A percentile compares a stretch with the other conserved stretches of the same genome.
phyloP scores from a whole-genome alignment of 2,113 vertebrate species.

The Melanostigma gelatinosum region DNA sequence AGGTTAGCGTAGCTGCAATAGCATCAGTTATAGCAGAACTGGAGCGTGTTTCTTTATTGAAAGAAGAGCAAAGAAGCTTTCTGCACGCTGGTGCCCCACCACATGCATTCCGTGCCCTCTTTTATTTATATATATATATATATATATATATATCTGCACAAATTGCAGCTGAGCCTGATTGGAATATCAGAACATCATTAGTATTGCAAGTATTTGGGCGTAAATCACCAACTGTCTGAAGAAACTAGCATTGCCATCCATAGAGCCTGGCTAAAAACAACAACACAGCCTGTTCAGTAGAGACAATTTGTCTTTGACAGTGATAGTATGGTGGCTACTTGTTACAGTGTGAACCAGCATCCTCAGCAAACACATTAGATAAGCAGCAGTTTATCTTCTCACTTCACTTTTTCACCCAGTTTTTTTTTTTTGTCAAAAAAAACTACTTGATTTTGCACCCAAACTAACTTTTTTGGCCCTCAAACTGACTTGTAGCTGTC shows the following conservation, averaged over 20 bases:
- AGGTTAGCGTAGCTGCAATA: too few relatives aligned
- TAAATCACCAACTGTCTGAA: not conserved
- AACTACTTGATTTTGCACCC: not conserved
- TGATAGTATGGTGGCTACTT: not conserved
- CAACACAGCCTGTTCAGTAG: not conserved
- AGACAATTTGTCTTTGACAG: not conserved
- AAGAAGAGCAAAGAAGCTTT: too few relatives aligned
- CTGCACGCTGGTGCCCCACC: too few relatives aligned
- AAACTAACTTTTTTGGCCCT: not conserved
- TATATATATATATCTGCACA: too few relatives aligned
- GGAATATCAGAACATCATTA: not conserved
- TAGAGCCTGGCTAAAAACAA: not conserved
- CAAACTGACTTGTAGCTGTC: not conserved
- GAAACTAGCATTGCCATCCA: not conserved
- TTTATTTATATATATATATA: too few relatives aligned
- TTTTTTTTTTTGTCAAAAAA: not conserved
- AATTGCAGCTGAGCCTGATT: too few relatives aligned
- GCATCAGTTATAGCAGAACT: too few relatives aligned
- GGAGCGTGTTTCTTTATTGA: too few relatives aligned
- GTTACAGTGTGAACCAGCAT: not conserved
- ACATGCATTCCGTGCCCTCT: too few relatives aligned
- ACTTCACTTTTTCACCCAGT: not conserved
- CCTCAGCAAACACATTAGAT: not conserved
- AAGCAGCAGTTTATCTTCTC: not conserved
- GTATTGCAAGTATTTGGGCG: not conserved